A percentile compares a stretch with the other conserved stretches of the same genome.
Conservation (phyloP, 2,888 invertebrate genomes). For the Xanthorhoe designata region DNA sequence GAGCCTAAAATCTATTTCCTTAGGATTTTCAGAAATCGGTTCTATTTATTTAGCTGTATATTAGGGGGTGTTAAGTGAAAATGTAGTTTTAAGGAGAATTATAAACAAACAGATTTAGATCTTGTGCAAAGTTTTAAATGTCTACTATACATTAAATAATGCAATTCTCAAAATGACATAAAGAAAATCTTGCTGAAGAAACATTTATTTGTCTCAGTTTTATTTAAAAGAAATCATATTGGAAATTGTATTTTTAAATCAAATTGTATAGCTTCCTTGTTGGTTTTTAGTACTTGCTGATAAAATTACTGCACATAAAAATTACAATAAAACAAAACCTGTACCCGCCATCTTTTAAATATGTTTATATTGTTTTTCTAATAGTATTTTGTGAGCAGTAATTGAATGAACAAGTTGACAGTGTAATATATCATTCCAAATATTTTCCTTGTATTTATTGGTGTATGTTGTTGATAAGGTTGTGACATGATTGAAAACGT, state of each 20-base stretch:
- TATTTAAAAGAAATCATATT: background rate
- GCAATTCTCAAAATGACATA: background rate
- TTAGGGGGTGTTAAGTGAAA: conserved; percentile 55
- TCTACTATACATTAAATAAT: background rate
- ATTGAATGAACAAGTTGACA: conserved; percentile 6
- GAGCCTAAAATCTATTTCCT: background rate
- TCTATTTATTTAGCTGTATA: conserved; percentile 42
- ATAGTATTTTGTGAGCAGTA: no score
- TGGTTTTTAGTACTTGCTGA: background rate
- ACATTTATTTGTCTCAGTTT: no score
- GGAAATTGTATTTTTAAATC: background rate
- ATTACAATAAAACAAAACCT: no score
- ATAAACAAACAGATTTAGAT: conserved; percentile 1
- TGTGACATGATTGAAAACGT: conserved; percentile 15
- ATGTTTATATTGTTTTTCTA: no score
- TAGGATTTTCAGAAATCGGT: conserved; percentile 25
- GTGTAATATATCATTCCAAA: conserved; percentile 34
- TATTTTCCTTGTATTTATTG: conserved; percentile 27
- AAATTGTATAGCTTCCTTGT: background rate
- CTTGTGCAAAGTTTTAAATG: conserved; percentile 1
- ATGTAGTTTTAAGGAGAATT: conserved; percentile 43
- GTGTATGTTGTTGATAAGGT: conserved; percentile 21
- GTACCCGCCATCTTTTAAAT: no score
- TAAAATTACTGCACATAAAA: conserved; percentile 2
- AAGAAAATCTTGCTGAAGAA: background rate